Conservation (phyloP, 2,113 vertebrate genomes). For the Cariama cristata region DNA sequence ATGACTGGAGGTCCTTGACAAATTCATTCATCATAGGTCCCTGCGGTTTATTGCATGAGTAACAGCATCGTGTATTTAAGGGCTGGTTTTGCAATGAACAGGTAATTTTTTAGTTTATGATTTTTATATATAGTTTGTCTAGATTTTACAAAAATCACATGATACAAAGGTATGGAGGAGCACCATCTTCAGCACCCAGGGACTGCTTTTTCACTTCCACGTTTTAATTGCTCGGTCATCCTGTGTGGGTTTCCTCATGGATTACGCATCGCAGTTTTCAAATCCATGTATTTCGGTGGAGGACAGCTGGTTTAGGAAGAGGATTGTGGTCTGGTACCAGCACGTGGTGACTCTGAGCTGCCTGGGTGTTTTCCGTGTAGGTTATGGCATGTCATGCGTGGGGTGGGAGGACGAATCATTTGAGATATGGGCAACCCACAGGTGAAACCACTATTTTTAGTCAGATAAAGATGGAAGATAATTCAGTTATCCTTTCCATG, state of each 20-base stretch:
- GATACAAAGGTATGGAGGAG: neutral
- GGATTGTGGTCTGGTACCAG: too few species aligned
- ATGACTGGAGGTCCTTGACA: neutral
- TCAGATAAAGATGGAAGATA: neutral
- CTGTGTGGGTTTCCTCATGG: accelerated
- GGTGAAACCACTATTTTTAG: neutral
- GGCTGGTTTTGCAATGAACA: neutral
- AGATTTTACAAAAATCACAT: accelerated
- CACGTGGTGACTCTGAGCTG: neutral
- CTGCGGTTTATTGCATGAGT: neutral
- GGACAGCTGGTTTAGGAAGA: neutral
- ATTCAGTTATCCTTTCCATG: accelerated
- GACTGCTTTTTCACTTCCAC: accelerated
- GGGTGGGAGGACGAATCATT: neutral
- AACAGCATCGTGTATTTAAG: accelerated
- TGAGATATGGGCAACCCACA: neutral
- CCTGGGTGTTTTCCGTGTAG: accelerated
- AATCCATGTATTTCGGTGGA: accelerated
- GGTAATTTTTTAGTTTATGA: neutral
- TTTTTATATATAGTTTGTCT: neutral
- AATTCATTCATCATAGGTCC: neutral
- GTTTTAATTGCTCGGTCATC: accelerated
- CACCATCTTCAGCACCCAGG: neutral
- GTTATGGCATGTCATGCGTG: accelerated
- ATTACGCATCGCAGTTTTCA: accelerated